Conservation (phyloP, 1,140 invertebrate species). For the Diachasma alloeum region DNA sequence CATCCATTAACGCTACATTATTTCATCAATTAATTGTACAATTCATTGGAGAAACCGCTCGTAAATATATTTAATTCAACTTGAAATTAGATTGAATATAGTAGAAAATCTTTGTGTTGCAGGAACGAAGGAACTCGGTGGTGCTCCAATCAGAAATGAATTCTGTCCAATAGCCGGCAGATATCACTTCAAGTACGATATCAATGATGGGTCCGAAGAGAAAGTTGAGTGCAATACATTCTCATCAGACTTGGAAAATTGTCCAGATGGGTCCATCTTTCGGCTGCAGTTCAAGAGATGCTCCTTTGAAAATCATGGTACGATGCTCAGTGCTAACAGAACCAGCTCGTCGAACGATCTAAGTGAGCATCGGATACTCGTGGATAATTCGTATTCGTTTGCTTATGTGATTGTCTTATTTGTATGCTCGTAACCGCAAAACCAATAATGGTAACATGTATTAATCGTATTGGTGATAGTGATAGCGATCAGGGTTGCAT, state of each 20-base stretch:
- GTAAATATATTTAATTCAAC: no score
- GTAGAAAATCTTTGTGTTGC: slow-evolving; percentile 31
- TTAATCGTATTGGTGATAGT: background rate
- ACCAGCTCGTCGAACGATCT: slow-evolving; percentile 15
- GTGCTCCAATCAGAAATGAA: slow-evolving; percentile 64
- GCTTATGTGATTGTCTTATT: slow-evolving; percentile 4
- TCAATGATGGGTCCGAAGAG: slow-evolving; percentile 65
- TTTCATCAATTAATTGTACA: no score
- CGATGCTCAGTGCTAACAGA: slow-evolving; percentile 31
- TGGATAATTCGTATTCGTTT: slow-evolving; percentile 12
- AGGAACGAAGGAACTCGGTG: slow-evolving; percentile 68
- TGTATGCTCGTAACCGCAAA: background rate
- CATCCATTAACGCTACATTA: no score
- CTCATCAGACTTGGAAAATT: slow-evolving; percentile 71
- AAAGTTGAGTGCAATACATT: slow-evolving; percentile 67
- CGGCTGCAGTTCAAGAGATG: slow-evolving; percentile 69
- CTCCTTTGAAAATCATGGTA: slow-evolving; percentile 67
- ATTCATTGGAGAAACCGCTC: no score
- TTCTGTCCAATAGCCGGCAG: slow-evolving; percentile 75
- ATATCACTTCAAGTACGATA: slow-evolving; percentile 71
- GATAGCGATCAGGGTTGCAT: background rate
- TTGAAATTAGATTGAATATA: no score
- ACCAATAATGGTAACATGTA: background rate
- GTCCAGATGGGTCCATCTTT: slow-evolving; percentile 72
- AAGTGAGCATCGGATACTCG: slow-evolving; percentile 29